These are phyloP conservation scores for Gambusia yucatana DNA, from an alignment of 2,797 vertebrate genomes.

Conservation along the genomic window DNA sequence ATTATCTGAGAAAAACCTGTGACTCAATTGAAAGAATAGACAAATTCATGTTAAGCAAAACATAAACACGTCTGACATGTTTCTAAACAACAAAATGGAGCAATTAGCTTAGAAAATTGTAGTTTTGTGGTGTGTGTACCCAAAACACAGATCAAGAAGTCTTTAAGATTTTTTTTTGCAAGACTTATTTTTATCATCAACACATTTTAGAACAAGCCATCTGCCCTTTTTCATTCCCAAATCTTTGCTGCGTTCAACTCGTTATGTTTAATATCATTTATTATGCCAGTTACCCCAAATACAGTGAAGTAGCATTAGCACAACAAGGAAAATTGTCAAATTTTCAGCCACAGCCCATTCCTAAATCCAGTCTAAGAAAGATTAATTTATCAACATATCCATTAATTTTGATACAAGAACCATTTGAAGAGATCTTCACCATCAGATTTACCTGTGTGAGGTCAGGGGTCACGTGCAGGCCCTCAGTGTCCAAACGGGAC, in stretches of 20 bases:
- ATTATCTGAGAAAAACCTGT: neutral
- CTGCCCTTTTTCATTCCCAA: neutral
- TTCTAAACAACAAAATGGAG: neutral
- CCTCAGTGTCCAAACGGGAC: slow-evolving; percentile 70
- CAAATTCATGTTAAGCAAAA: neutral
- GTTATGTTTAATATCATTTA: neutral
- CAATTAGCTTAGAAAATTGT: neutral
- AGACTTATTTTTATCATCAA: neutral
- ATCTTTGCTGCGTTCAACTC: neutral
- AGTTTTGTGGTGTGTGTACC: neutral
- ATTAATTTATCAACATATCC: neutral
- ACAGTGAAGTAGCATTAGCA: neutral
- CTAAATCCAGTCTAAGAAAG: neutral
- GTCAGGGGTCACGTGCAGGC: slow-evolving; percentile 81
- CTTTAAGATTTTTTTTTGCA: neutral
- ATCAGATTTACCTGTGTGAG: slow-evolving; percentile 76
- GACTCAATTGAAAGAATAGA: neutral
- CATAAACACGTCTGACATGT: neutral
- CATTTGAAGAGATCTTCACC: neutral
- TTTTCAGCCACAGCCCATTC: neutral
- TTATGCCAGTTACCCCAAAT: neutral
- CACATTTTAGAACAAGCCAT: neutral
- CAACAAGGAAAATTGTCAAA: no score
- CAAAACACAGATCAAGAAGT: neutral
- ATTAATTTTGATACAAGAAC: neutral